Percentiles rank a stretch among this genome's conserved stretches.
Evolutionary conservation across 2,113 vertebrate genomes (phyloP).

Genomic region (Paramormyrops kingsleyae): DNA sequence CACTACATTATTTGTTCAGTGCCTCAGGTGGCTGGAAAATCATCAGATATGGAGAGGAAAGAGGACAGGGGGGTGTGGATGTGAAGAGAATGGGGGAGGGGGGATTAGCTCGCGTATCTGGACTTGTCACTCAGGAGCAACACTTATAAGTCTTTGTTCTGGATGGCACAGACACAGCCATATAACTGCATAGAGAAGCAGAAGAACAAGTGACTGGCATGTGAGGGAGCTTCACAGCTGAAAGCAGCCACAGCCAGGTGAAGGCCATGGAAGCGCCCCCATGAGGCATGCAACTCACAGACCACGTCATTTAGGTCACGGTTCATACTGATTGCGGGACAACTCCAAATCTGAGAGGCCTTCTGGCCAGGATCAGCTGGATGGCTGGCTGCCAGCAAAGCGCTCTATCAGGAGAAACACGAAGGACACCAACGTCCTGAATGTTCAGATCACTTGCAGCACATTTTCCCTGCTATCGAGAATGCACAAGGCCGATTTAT

Average conservation of each 20-base stretch:
- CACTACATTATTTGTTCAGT: slow-evolving; percentile 63
- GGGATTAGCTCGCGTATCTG: background rate
- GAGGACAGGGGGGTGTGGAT: slow-evolving; percentile 27
- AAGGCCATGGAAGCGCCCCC: slow-evolving; percentile 25
- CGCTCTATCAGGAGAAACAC: slow-evolving; percentile 46
- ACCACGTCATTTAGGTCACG: slow-evolving; percentile 18
- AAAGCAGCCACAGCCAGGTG: background rate
- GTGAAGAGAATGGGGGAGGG: slow-evolving; percentile 25
- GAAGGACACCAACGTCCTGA: background rate
- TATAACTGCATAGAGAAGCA: background rate
- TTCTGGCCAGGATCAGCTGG: slow-evolving; percentile 39
- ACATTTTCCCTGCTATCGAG: background rate
- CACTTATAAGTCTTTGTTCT: slow-evolving; percentile 6
- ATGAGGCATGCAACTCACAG: background rate
- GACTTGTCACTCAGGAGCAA: slow-evolving; percentile 17
- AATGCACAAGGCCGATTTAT: background rate
- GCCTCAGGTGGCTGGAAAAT: slow-evolving; percentile 59
- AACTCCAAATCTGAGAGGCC: background rate
- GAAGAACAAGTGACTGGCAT: background rate
- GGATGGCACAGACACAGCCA: background rate
- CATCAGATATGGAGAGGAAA: slow-evolving; percentile 50
- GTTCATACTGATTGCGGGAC: slow-evolving; percentile 27
- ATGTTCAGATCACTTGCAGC: background rate
- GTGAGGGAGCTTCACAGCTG: background rate
- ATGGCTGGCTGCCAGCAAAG: slow-evolving; percentile 53